These are phyloP conservation scores for Cerceris rybyensis DNA, from an alignment of 2,888 invertebrate species.

Conservation along the genomic window DNA sequence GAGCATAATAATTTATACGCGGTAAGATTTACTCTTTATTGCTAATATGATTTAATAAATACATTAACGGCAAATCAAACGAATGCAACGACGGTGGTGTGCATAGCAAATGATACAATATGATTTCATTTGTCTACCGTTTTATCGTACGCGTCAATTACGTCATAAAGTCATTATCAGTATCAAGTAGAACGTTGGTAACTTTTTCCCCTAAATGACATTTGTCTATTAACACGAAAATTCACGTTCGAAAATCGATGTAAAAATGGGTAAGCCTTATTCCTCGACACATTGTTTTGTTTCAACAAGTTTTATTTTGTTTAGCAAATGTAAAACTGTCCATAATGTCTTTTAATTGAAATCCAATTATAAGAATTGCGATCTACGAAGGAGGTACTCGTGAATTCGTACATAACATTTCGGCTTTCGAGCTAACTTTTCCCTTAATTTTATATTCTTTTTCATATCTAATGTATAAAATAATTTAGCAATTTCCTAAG, in stretches of 20 bases:
- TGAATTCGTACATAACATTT: too few species aligned
- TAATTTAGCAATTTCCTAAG: too few species aligned
- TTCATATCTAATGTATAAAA: too few species aligned
- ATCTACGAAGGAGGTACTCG: too few species aligned
- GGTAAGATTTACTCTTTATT: slow-evolving; percentile 1
- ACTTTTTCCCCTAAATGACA: slow-evolving; percentile 34
- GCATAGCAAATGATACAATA: slow-evolving; percentile 18
- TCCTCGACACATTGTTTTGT: background rate
- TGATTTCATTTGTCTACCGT: slow-evolving; percentile 26
- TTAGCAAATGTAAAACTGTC: background rate
- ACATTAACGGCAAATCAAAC: background rate
- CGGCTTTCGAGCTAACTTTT: too few species aligned
- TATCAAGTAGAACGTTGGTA: slow-evolving; percentile 29
- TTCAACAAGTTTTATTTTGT: background rate
- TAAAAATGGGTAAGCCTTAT: slow-evolving; percentile 47
- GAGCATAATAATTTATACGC: slow-evolving; percentile 13
- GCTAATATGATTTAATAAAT: background rate
- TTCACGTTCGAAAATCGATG: slow-evolving; percentile 12
- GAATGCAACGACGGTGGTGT: slow-evolving; percentile 14
- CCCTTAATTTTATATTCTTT: too few species aligned
- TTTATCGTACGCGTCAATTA: slow-evolving; percentile 20
- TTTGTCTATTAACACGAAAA: slow-evolving; percentile 29
- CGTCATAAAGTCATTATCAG: slow-evolving; percentile 37
- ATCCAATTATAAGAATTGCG: too few species aligned
- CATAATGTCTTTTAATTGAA: too few species aligned